A percentile compares a stretch with the other conserved stretches of the same genome.
These are phyloP conservation scores for Garrulus glandarius DNA, from an alignment of 2,797 vertebrate species.

Conservation along the genomic window DNA sequence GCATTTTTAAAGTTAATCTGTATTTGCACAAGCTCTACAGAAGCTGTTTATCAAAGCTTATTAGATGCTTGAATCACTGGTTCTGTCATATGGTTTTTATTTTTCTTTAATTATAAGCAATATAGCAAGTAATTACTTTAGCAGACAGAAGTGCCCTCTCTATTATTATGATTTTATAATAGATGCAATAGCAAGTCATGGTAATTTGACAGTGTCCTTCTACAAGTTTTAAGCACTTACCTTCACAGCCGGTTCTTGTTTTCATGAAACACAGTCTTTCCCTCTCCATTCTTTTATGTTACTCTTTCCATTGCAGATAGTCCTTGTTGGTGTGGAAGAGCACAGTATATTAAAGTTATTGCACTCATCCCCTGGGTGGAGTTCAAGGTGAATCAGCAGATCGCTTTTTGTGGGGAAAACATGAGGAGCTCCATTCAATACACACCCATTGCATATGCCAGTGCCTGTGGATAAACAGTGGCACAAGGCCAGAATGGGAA, in stretches of 20 bases:
- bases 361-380: background rate
- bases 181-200: background rate
- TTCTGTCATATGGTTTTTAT: background rate
- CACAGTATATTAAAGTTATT: background rate
- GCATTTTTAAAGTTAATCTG: background rate
- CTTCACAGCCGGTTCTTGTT: background rate
- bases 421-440: fast-evolving
- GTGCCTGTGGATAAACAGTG: background rate
- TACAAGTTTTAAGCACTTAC: background rate
- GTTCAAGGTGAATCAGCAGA: background rate
- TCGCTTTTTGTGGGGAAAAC: background rate
- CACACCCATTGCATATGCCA: fast-evolving
- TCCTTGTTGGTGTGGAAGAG: background rate
- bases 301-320: background rate
- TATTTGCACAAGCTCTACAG: background rate
- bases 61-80: background rate
- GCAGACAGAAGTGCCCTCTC: background rate
- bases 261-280: background rate
- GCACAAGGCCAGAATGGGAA: background rate
- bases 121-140: background rate
- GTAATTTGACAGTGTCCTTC: background rate
- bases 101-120: constrained; percentile 23
- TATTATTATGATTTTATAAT: background rate
- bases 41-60: background rate
- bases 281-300: background rate